These are phyloP conservation scores for Panurus biarmicus DNA, from an alignment of 2,113 vertebrate genomes.

Conservation along the genomic window DNA sequence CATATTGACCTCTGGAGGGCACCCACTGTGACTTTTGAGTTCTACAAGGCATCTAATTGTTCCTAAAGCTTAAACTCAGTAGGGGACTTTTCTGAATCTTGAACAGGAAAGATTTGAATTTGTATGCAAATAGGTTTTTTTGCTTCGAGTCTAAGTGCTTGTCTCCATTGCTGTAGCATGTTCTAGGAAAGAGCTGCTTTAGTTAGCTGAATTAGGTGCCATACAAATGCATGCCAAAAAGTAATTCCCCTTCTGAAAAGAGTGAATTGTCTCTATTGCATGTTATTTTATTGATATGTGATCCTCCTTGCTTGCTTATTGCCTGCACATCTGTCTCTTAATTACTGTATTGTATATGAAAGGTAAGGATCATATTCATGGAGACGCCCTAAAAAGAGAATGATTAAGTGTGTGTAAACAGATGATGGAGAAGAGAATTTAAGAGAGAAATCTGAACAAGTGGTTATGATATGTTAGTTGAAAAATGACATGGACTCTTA, in stretches of 20 bases:
- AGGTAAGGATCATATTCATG: background rate
- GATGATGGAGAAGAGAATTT: background rate
- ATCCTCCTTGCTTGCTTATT: background rate
- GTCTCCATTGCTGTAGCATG: background rate
- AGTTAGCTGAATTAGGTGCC: background rate
- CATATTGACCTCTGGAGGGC: background rate
- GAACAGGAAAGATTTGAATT: background rate
- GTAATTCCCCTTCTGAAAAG: background rate
- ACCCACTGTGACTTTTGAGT: background rate
- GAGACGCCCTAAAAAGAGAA: background rate
- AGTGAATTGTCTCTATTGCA: background rate
- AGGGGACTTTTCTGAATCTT: background rate
- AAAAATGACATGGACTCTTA: background rate
- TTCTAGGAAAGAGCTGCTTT: background rate
- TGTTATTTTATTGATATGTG: background rate
- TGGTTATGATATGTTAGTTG: fast-evolving
- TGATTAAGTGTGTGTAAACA: background rate
- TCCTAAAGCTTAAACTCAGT: background rate
- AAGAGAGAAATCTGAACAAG: background rate
- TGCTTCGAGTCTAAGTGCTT: background rate
- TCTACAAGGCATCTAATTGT: background rate
- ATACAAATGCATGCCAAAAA: background rate
- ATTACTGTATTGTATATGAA: background rate
- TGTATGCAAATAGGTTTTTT: background rate
- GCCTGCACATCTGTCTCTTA: background rate